These are phyloP conservation scores for Baryphthengus martii DNA, from an alignment of 2,113 vertebrate genomes.

Conservation along the genomic window DNA sequence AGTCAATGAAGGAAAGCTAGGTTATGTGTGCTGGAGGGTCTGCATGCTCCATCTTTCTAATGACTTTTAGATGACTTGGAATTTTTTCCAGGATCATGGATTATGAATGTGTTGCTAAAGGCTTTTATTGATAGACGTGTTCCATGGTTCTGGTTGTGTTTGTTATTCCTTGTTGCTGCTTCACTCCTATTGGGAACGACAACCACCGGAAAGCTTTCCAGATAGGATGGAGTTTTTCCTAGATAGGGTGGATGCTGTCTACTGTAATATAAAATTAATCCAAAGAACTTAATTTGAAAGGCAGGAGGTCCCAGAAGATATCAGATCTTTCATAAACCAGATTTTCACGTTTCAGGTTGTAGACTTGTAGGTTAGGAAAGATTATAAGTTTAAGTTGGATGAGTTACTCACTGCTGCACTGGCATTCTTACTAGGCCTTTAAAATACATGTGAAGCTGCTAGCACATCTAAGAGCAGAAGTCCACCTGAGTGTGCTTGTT, in stretches of 20 bases:
- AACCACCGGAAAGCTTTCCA: neutral
- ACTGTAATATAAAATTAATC: neutral
- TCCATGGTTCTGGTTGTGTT: neutral
- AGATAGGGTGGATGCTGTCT: neutral
- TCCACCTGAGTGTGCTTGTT: neutral
- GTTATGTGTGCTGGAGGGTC: neutral
- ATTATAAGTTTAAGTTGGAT: neutral
- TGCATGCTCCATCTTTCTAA: neutral
- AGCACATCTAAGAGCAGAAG: neutral
- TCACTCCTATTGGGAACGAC: neutral
- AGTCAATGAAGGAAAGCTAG: neutral
- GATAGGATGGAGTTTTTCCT: too few species aligned
- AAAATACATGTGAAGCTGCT: rapidly evolving
- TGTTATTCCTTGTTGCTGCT: neutral
- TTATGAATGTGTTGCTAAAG: neutral
- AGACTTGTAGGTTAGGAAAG: neutral
- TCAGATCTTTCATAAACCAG: neutral
- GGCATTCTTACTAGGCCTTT: neutral
- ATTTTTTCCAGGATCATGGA: neutral
- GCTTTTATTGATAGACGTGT: neutral
- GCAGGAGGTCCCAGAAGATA: neutral
- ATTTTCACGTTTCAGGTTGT: neutral
- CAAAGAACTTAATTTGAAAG: neutral
- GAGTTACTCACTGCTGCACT: neutral
- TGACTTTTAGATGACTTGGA: neutral